phyloP scores from a whole-genome alignment of 2,888 invertebrate genomes.

The Leptopilina myrica region DNA sequence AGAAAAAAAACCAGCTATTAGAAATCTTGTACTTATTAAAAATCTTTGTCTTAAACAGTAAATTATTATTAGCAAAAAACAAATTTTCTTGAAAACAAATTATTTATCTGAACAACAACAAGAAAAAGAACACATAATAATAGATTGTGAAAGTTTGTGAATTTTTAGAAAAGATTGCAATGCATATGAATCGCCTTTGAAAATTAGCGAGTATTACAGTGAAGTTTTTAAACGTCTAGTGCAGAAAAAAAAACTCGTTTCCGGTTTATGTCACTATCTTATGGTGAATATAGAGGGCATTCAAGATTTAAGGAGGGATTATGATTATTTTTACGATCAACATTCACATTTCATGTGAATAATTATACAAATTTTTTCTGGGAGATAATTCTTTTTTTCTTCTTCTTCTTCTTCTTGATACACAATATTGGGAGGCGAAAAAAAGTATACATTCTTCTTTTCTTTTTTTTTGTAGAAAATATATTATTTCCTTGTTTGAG shows the following conservation, averaged over 20 bases:
- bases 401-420: background rate
- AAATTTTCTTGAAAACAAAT: no score
- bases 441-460: background rate
- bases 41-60: no score
- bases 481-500: no score
- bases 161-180: background rate
- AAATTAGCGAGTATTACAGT: background rate
- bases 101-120: no score
- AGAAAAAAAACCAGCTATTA: no score
- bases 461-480: no score
- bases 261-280: slow-evolving; percentile 16
- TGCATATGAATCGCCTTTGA: background rate
- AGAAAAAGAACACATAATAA: no score
- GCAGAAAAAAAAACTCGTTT: slow-evolving; percentile 13
- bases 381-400: slow-evolving; percentile 3
- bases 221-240: slow-evolving; percentile 5
- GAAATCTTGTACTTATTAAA: no score
- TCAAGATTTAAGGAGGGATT: slow-evolving; percentile 3
- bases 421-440: background rate
- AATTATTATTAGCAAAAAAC: no score
- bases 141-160: background rate
- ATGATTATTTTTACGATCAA: slow-evolving; percentile 16
- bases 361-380: slow-evolving; percentile 1
- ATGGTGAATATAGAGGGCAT: background rate
- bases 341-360: slow-evolving; percentile 21